phyloP scores from a whole-genome alignment of 1,140 invertebrate species.

The Helicoverpa zea region DNA sequence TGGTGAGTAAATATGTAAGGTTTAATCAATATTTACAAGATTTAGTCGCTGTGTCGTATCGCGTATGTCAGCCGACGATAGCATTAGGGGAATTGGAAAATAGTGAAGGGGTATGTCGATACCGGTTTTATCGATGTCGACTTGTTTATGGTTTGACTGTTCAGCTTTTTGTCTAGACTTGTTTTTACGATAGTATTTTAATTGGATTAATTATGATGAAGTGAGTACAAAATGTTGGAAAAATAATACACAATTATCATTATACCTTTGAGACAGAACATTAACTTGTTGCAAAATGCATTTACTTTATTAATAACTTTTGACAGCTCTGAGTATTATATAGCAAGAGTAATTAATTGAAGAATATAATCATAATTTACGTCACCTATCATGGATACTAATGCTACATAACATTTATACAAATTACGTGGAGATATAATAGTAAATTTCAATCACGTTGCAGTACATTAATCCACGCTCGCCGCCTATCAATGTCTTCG shows the following conservation, averaged over 20 bases:
- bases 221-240: too few relatives aligned
- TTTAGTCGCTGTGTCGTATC: constrained; percentile 35
- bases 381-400: neutral
- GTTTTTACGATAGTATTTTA: too few relatives aligned
- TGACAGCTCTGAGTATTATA: too few relatives aligned
- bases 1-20: constrained; percentile 41
- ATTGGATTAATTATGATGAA: too few relatives aligned
- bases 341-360: too few relatives aligned
- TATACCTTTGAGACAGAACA: too few relatives aligned
- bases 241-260: too few relatives aligned
- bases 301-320: too few relatives aligned
- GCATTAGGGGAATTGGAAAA: constrained; percentile 56
- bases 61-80: constrained; percentile 40
- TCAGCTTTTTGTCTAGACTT: neutral
- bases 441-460: constrained; percentile 22
- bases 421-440: neutral
- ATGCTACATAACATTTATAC: constrained; percentile 1
- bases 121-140: constrained; percentile 35
- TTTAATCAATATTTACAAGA: constrained; percentile 56
- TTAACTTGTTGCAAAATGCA: too few relatives aligned
- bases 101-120: constrained; percentile 35
- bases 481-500: constrained; percentile 29
- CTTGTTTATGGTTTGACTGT: neutral
- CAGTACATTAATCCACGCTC: constrained; percentile 31
- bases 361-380: too few relatives aligned